phyloP scores from a whole-genome alignment of 1,140 invertebrate genomes.

The Drosophila biarmipes region DNA sequence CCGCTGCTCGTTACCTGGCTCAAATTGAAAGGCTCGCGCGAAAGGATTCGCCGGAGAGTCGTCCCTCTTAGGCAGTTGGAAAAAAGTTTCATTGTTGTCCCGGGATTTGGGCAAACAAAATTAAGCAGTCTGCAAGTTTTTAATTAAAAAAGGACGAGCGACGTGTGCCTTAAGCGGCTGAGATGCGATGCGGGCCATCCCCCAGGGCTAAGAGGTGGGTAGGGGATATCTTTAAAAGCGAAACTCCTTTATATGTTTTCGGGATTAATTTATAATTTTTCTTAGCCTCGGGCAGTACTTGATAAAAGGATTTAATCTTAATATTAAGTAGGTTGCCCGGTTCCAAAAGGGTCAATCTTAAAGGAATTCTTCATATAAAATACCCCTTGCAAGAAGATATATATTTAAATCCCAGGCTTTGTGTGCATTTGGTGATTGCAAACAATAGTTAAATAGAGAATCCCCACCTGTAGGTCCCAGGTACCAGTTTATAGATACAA shows the following conservation, averaged over 20 bases:
- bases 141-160: conserved; percentile 79
- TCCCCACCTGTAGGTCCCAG: conserved; percentile 18
- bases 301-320: not conserved
- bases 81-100: conserved; percentile 80
- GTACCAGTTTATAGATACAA: conserved; percentile 39
- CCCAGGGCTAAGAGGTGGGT: not conserved
- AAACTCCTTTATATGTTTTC: conserved; percentile 15
- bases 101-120: conserved; percentile 81
- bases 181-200: conserved; percentile 37
- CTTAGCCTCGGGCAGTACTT: not conserved
- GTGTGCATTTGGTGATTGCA: no score
- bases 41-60: conserved; percentile 39
- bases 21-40: conserved; percentile 73
- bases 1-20: conserved; percentile 59
- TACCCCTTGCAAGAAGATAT: no score
- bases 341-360: not conserved
- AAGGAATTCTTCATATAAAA: no score
- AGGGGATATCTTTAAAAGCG: conserved; percentile 23
- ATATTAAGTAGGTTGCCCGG: not conserved
- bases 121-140: conserved; percentile 82
- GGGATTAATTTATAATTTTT: conserved; percentile 15
- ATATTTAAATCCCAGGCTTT: no score
- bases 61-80: conserved; percentile 50
- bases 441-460: not conserved
- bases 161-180: conserved; percentile 63